These are phyloP conservation scores for Burhinus bistriatus DNA, from an alignment of 2,113 vertebrate species.

Conservation along the genomic window DNA sequence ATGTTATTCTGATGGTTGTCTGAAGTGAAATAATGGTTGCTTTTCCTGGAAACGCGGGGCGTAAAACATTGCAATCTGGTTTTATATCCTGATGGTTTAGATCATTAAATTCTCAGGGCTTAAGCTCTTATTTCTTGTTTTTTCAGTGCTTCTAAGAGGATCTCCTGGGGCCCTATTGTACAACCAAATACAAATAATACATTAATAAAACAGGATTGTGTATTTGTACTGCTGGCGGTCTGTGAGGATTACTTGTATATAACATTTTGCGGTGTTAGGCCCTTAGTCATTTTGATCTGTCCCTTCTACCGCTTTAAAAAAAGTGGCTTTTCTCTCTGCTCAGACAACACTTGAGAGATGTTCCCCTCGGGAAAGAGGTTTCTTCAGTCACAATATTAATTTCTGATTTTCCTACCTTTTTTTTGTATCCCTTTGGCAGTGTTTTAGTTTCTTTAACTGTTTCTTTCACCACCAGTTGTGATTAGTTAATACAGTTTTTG, in stretches of 20 bases:
- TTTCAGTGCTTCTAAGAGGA: not conserved
- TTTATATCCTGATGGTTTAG: not conserved
- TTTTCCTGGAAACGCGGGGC: not conserved
- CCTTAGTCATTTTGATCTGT: not conserved
- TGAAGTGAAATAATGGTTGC: not conserved
- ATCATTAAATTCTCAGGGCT: not conserved
- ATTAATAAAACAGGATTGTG: not conserved
- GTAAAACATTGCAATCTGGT: not conserved
- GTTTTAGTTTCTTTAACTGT: not conserved
- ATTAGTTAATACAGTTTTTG: not conserved
- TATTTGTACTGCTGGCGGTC: not conserved
- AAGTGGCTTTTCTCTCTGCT: not conserved
- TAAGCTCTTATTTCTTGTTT: slow-evolving; percentile 33
- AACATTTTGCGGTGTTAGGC: not conserved
- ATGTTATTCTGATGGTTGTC: not conserved
- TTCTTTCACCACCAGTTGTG: not conserved
- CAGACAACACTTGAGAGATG: not conserved
- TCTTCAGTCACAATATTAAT: not conserved
- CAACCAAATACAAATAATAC: slow-evolving; percentile 36
- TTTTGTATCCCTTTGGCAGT: not conserved
- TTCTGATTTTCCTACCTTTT: not conserved
- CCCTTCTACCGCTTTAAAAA: not conserved
- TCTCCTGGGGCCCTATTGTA: slow-evolving; percentile 17
- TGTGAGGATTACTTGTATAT: not conserved
- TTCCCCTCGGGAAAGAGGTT: not conserved